Evolutionary conservation across 2,888 invertebrate genomes (phyloP).

Genomic region (Ischnura elegans): DNA sequence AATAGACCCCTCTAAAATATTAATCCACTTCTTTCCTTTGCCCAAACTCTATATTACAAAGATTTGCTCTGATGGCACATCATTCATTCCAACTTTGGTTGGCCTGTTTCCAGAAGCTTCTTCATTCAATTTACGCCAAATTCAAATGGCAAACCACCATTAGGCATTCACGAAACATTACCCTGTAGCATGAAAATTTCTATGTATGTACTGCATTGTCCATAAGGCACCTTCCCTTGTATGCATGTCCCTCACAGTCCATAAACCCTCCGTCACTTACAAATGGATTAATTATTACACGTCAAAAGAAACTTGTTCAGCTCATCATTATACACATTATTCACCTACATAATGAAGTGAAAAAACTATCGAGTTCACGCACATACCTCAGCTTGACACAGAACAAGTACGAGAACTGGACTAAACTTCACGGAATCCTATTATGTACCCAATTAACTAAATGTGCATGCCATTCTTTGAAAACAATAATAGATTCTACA

Average conservation of each 20-base stretch:
- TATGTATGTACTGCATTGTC: conserved; percentile 57
- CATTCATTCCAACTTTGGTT: background rate
- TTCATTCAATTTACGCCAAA: background rate
- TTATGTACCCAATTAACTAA: background rate
- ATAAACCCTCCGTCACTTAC: background rate
- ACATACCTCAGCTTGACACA: background rate
- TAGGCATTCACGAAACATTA: conserved; percentile 50
- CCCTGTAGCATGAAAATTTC: conserved; percentile 62
- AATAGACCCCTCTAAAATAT: conserved; percentile 20
- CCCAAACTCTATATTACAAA: background rate
- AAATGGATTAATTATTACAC: background rate
- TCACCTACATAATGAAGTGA: background rate
- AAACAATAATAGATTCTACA: conserved; percentile 17
- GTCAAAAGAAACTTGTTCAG: background rate
- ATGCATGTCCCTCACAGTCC: conserved; percentile 8
- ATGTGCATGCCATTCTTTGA: conserved; percentile 1
- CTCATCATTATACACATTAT: background rate
- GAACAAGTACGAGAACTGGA: conserved; percentile 16
- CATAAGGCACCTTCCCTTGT: conserved; percentile 65
- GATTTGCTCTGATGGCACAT: background rate
- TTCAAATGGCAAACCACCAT: background rate
- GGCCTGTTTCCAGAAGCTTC: background rate
- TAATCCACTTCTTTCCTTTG: background rate
- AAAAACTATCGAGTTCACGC: background rate
- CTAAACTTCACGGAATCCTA: background rate